Conservation (phyloP, 2,797 vertebrate genomes). For the Pseudochromis fuscus region DNA sequence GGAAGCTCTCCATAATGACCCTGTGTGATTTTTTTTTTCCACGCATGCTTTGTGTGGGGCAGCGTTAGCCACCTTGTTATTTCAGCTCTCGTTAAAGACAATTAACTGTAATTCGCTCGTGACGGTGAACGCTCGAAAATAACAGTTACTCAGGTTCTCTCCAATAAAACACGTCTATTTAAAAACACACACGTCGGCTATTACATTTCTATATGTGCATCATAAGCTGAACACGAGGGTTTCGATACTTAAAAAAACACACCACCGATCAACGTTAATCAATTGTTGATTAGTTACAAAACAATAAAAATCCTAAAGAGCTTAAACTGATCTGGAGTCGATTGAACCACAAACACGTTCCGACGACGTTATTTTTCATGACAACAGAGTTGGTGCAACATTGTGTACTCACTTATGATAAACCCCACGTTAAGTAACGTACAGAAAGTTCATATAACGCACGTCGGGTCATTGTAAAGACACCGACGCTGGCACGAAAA, state of each 20-base stretch:
- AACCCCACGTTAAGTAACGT: no score
- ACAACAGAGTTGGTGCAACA: constrained; percentile 8
- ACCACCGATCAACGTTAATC: no score
- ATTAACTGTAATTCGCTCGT: neutral
- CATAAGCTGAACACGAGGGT: constrained; percentile 42
- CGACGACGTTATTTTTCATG: neutral
- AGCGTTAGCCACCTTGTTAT: constrained; percentile 47
- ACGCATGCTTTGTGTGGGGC: constrained; percentile 36
- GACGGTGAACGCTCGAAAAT: neutral
- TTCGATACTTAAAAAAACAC: neutral
- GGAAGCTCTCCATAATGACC: neutral
- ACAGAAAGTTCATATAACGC: no score
- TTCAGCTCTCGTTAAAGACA: constrained; percentile 9
- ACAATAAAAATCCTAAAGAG: no score
- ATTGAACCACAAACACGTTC: neutral
- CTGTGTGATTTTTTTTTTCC: neutral
- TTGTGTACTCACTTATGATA: no score
- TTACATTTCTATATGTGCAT: constrained; percentile 65
- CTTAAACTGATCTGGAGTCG: neutral
- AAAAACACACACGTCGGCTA: constrained; percentile 39
- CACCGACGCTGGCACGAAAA: constrained; percentile 36
- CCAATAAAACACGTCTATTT: constrained; percentile 3
- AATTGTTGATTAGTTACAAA: no score
- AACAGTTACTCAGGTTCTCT: neutral
- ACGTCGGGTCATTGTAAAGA: no score